These are phyloP conservation scores for Stratiolaelaps scimitus DNA, from an alignment of 1,140 invertebrate species.

Conservation along the genomic window DNA sequence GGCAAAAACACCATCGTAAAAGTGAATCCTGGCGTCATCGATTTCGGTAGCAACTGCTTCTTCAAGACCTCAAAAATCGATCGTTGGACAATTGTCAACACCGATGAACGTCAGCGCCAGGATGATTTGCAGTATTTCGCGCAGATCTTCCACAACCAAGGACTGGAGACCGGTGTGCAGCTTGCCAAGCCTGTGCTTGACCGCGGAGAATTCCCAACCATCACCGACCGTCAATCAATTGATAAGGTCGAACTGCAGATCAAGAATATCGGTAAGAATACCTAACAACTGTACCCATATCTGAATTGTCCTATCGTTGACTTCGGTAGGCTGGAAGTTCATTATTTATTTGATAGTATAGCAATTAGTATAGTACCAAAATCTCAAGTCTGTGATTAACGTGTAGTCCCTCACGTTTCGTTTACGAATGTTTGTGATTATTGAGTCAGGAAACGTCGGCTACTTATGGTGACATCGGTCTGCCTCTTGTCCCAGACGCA, in stretches of 20 bases:
- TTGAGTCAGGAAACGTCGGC: too few relatives aligned
- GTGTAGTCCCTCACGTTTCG: too few relatives aligned
- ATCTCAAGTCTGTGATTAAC: too few relatives aligned
- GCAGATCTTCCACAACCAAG: neutral
- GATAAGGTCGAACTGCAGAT: neutral
- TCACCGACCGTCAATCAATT: neutral
- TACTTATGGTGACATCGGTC: too few relatives aligned
- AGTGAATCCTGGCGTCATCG: slow-evolving; percentile 11
- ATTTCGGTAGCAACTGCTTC: neutral
- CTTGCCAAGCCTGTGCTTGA: neutral
- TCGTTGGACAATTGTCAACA: slow-evolving; percentile 1
- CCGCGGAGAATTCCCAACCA: neutral
- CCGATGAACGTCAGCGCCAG: neutral
- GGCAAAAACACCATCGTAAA: neutral
- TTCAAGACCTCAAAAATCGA: neutral
- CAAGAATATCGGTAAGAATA: neutral
- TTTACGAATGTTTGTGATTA: too few relatives aligned
- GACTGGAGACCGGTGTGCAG: neutral
- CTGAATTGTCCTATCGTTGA: too few relatives aligned
- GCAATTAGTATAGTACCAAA: too few relatives aligned
- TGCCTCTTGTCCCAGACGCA: too few relatives aligned
- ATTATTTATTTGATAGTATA: too few relatives aligned
- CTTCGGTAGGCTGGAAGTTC: too few relatives aligned
- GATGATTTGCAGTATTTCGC: neutral
- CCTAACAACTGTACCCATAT: too few relatives aligned